Conservation (phyloP, 1,140 invertebrate genomes). For the Ceratosolen solmsi region DNA sequence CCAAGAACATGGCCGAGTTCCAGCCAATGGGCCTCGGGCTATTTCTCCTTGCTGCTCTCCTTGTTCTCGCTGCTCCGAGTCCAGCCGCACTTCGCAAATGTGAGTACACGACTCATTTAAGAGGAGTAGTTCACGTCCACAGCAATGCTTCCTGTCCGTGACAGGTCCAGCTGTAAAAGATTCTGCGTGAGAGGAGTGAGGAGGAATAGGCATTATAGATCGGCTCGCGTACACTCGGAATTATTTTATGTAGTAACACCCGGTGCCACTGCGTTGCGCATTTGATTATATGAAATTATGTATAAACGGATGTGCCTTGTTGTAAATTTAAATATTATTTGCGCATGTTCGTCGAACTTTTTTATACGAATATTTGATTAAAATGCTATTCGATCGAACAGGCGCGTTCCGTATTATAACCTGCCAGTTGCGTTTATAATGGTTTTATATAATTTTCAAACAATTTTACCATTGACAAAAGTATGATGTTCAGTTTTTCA, state of each 20-base stretch:
- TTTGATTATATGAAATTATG: constrained; percentile 6
- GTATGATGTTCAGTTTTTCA: too few relatives aligned
- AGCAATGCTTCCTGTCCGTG: too few relatives aligned
- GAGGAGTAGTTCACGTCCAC: neutral
- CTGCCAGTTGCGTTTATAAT: too few relatives aligned
- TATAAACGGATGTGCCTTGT: neutral
- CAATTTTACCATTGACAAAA: too few relatives aligned
- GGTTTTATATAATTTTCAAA: too few relatives aligned
- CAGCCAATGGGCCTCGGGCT: constrained; percentile 59
- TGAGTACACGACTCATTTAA: constrained; percentile 53
- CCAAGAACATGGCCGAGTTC: constrained; percentile 62
- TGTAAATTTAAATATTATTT: neutral
- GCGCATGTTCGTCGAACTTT: too few relatives aligned
- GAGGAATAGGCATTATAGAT: neutral
- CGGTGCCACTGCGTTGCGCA: neutral
- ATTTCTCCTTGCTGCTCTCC: constrained; percentile 62
- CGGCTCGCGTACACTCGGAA: neutral
- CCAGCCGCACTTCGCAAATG: constrained; percentile 70
- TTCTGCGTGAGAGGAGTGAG: neutral
- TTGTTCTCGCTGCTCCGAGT: constrained; percentile 68
- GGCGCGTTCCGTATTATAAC: too few relatives aligned
- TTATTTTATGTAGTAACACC: neutral
- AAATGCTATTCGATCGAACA: too few relatives aligned
- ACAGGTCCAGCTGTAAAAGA: neutral
- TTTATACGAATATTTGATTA: too few relatives aligned